Conservation (phyloP, 2,797 vertebrate genomes). For the Huso huso region DNA sequence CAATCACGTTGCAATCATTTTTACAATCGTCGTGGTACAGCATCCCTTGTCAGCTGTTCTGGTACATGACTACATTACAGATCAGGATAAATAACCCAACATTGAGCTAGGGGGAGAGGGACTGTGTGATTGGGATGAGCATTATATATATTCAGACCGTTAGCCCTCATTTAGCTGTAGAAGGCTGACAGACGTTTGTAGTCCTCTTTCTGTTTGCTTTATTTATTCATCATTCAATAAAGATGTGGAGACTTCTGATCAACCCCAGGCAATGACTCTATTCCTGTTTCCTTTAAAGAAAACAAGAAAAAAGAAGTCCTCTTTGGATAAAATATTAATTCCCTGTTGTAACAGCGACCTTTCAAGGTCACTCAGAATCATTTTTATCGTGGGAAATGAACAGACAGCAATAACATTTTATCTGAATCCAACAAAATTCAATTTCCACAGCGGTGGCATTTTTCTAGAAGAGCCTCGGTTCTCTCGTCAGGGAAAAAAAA, state of each 20-base stretch:
- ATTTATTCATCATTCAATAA: neutral
- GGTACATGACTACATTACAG: too few relatives aligned
- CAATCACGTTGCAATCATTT: too few relatives aligned
- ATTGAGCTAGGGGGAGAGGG: too few relatives aligned
- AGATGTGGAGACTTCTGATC: slow-evolving; percentile 13
- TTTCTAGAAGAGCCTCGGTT: slow-evolving; percentile 38
- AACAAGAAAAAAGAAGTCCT: slow-evolving; percentile 20
- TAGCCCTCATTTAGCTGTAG: too few relatives aligned
- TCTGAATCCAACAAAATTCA: slow-evolving; percentile 49
- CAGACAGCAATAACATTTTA: slow-evolving; percentile 31
- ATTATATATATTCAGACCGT: too few relatives aligned
- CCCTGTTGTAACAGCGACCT: slow-evolving; percentile 39
- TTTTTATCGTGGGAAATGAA: slow-evolving; percentile 44
- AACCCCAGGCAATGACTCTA: slow-evolving; percentile 24
- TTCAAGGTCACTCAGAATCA: slow-evolving; percentile 42
- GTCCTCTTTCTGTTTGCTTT: neutral
- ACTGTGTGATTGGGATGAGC: too few relatives aligned
- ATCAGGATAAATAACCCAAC: too few relatives aligned
- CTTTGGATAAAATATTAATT: slow-evolving; percentile 57
- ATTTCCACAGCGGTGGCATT: slow-evolving; percentile 36
- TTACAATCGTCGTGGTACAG: too few relatives aligned
- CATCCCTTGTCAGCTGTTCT: too few relatives aligned
- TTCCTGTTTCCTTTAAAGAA: slow-evolving; percentile 13
- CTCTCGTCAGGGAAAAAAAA: slow-evolving; percentile 35
- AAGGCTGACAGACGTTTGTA: neutral